Evolutionary conservation across 2,113 vertebrate genomes (phyloP).

Genomic region (Tinamus guttatus): DNA sequence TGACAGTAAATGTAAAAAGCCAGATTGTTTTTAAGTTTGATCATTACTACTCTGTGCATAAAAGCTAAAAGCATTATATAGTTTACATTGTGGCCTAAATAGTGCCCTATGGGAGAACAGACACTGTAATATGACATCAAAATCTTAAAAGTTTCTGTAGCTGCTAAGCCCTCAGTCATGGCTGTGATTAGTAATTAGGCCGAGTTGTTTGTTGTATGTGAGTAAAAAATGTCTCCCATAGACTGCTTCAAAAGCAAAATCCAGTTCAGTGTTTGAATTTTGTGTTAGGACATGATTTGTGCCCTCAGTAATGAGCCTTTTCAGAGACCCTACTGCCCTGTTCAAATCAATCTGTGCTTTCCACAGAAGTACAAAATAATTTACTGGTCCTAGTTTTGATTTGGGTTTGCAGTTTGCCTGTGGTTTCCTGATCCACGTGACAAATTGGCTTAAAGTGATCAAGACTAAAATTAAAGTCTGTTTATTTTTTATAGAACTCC

Average conservation of each 20-base stretch:
- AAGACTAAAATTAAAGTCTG: neutral
- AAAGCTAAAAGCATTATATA: neutral
- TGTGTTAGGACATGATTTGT: neutral
- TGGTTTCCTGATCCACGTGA: neutral
- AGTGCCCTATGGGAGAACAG: conserved; percentile 34
- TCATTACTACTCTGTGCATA: conserved; percentile 12
- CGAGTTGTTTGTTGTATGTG: conserved; percentile 3
- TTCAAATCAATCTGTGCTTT: neutral
- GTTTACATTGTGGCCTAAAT: conserved; percentile 17
- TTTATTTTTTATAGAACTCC: neutral
- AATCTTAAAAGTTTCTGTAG: conserved; percentile 1
- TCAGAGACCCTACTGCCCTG: neutral
- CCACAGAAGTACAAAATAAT: neutral
- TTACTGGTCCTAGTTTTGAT: neutral
- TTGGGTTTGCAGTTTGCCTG: neutral
- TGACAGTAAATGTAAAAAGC: neutral
- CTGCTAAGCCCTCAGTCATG: neutral
- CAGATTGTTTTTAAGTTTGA: conserved; percentile 26
- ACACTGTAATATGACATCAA: conserved; percentile 41
- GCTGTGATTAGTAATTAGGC: conserved; percentile 33
- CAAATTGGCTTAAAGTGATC: neutral
- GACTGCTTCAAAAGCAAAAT: neutral
- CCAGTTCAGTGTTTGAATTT: neutral
- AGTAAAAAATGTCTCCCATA: neutral
- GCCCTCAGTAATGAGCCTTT: neutral